These are phyloP conservation scores for Apis florea DNA, from an alignment of 1,140 invertebrate species.

Conservation along the genomic window DNA sequence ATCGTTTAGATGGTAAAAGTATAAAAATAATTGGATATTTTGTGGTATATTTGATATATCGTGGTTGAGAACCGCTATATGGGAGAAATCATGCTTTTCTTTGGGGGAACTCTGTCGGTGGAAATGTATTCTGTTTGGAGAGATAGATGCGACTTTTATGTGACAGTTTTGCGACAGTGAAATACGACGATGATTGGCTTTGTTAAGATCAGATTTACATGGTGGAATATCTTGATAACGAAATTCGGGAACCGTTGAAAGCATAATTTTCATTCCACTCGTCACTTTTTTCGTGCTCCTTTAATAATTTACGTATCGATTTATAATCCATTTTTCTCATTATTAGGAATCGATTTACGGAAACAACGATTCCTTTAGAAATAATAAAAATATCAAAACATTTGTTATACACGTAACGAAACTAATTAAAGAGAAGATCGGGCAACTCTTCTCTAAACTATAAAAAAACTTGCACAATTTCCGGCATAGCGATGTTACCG, in stretches of 20 bases:
- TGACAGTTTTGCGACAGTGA: background rate
- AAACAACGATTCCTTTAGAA: too few relatives aligned
- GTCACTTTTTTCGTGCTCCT: too few relatives aligned
- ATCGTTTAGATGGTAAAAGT: too few relatives aligned
- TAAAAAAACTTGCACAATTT: slow-evolving; percentile 1
- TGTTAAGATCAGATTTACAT: background rate
- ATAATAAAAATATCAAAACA: too few relatives aligned
- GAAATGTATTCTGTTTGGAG: background rate
- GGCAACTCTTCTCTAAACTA: too few relatives aligned
- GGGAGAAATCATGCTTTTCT: background rate
- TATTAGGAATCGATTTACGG: too few relatives aligned
- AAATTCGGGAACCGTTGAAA: background rate
- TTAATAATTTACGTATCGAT: too few relatives aligned
- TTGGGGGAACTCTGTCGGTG: background rate
- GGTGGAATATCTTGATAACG: background rate
- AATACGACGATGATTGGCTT: background rate
- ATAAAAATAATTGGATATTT: too few relatives aligned
- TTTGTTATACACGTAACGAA: background rate
- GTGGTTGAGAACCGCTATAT: background rate
- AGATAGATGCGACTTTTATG: slow-evolving; percentile 4
- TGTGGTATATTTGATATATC: background rate
- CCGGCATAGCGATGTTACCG: background rate
- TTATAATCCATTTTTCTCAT: too few relatives aligned
- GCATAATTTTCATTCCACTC: too few relatives aligned
- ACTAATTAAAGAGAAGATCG: background rate